Base-by-base conservation (phyloP, 2,797 vertebrate species). In the Toxotes lorentzi region DNA sequence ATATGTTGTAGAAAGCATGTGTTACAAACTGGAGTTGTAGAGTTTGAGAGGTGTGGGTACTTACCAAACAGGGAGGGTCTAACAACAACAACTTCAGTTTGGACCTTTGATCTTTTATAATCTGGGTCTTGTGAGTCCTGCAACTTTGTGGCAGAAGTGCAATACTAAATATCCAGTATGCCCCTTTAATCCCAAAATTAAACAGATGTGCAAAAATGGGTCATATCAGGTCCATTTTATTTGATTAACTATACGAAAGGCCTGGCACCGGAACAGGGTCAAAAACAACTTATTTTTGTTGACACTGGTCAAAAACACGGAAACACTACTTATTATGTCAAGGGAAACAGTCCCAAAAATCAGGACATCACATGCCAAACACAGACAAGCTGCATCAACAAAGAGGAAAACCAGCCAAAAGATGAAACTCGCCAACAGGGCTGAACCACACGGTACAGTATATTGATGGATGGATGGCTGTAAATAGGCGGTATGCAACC, bases 331-430 rank as follows among this genome's bases (percentile, higher is more conserved):
- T 45, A 23, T 40, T 34, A 48, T 41, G 1, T 56, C 3, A 32
- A 21, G 5, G 8, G 12, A 43, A 67, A 60, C n/a, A 4, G 30
- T 41, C 9, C 67, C 34, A 66, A 17, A 67, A 50, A 43, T 43
- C 16, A 12, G 19, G 53, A 50, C 53, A 56, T 48, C n/a, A 21
- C 17, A 5, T 62, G 24, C 34, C 27, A 38, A 61, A 64, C 14
- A 7, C 45, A 66, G 51, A 48, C n/a, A 21, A 62, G 43, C 40
- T 64, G 24, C 21, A 59, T 35, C 69, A 70, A 27, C 54, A 56
- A 41, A 57, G 10, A 73, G 19, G 17, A 43, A 34, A 40, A 7
- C 7, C 40, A 50, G 23, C 63, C 19, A 19, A 60, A 64, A 56
- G 24, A 56, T 62, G 24, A 76, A 40, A 40, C 6, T 48, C 14